These are phyloP conservation scores for Sicus ferrugineus DNA, from an alignment of 2,888 invertebrate genomes.

Conservation along the genomic window DNA sequence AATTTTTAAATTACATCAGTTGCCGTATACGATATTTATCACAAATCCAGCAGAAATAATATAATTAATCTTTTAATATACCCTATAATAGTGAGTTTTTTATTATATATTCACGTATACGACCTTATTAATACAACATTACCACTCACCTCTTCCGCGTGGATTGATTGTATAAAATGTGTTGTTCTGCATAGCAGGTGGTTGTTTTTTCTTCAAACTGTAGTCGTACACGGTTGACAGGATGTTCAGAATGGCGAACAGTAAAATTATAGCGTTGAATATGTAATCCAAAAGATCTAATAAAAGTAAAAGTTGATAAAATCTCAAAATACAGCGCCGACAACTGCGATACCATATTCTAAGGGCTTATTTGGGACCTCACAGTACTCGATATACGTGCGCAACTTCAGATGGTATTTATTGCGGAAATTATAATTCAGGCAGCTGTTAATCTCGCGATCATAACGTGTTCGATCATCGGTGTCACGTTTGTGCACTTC, in stretches of 20 bases:
- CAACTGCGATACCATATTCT: constrained; percentile 42
- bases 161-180: constrained; percentile 45
- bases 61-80: too few species aligned
- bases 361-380: constrained; percentile 42
- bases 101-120: too few species aligned
- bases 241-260: constrained; percentile 34
- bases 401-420: constrained; percentile 44
- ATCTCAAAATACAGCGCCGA: background rate
- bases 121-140: too few species aligned
- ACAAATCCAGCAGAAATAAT: background rate
- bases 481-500: constrained; percentile 48
- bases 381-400: constrained; percentile 56
- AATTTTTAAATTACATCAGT: too few species aligned
- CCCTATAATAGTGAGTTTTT: too few species aligned
- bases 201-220: constrained; percentile 42
- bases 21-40: background rate
- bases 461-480: constrained; percentile 47
- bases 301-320: background rate
- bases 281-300: constrained; percentile 48
- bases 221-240: constrained; percentile 45
- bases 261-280: constrained; percentile 41
- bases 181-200: constrained; percentile 34
- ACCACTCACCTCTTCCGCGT: constrained; percentile 39
- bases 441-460: constrained; percentile 52
- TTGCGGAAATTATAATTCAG: constrained; percentile 50